Evolutionary conservation across 2,113 vertebrate species (phyloP).

Genomic region (Sus scrofa): T2T-Sscrofa CM000820.6:17493501-17494000

Average conservation of each 20-base stretch:
- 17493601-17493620: background rate
- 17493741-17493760: slow-evolving; percentile 95
- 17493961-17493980: slow-evolving; percentile 83
- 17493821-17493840: background rate
- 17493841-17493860: background rate
- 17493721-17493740: slow-evolving; percentile 89
- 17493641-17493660: background rate
- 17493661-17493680: background rate
- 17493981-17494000: slow-evolving; percentile 25
- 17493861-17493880: background rate
- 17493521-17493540: background rate
- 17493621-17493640: background rate
- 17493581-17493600: background rate
- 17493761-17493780: slow-evolving; percentile 97
- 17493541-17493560: background rate
- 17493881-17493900: slow-evolving; percentile 93
- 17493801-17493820: slow-evolving; percentile 56
- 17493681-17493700: background rate
- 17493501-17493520: background rate
- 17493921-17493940: slow-evolving; percentile 95
- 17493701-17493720: slow-evolving; percentile 38
- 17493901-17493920: slow-evolving; percentile 97
- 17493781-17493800: slow-evolving; percentile 92
- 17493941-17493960: slow-evolving; percentile 94
- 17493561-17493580: background rate